These are phyloP conservation scores for Tachypleus tridentatus DNA, from an alignment of 1,140 invertebrate genomes.

Conservation along the genomic window DNA sequence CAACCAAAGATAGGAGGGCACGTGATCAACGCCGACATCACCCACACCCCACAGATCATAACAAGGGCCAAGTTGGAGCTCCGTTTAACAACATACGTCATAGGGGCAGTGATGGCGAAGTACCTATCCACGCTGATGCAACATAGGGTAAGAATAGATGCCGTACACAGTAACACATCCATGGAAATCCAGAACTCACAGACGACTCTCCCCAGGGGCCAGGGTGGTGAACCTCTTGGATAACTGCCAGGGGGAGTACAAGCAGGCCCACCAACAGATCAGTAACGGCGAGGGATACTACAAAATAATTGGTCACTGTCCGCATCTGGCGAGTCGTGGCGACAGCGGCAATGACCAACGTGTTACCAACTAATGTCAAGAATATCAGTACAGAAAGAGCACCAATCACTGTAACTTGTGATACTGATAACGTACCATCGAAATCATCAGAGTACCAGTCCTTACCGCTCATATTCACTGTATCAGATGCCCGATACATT, in stretches of 20 bases:
- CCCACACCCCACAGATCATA: conserved; percentile 92
- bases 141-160: conserved; percentile 93
- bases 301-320: conserved; percentile 47
- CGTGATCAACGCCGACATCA: conserved; percentile 84
- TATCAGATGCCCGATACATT: too few relatives aligned
- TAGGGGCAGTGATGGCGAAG: conserved; percentile 93
- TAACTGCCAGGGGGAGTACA: conserved; percentile 39
- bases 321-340: conserved; percentile 42
- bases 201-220: conserved; percentile 90
- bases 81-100: conserved; percentile 90
- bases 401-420: neutral
- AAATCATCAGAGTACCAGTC: too few relatives aligned
- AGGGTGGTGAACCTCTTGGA: conserved; percentile 34
- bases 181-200: conserved; percentile 98
- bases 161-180: conserved; percentile 89
- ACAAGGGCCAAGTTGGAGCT: conserved; percentile 74
- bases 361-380: conserved; percentile 33
- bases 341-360: conserved; percentile 40
- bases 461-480: too few relatives aligned
- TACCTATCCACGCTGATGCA: conserved; percentile 88
- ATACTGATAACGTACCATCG: too few relatives aligned
- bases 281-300: conserved; percentile 39
- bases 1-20: conserved; percentile 91
- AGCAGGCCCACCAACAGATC: conserved; percentile 39
- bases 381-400: conserved; percentile 25